Evolutionary conservation across 2,797 vertebrate species (phyloP), one percentile per base, ranked within the genome.

Genomic region (Hyperoplus lanceolatus): DNA sequence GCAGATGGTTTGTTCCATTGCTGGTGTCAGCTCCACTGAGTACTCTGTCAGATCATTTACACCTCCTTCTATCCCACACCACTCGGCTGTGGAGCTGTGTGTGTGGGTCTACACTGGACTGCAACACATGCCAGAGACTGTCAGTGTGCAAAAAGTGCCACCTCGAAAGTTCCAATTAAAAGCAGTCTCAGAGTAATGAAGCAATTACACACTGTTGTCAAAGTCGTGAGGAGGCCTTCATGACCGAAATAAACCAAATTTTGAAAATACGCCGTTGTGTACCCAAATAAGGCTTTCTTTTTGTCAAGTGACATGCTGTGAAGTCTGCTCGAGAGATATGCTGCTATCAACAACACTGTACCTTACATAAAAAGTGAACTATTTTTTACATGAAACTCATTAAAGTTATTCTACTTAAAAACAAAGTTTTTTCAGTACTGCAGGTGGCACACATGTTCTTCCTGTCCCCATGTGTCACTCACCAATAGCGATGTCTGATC

Each of bases 401-500:
- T 21, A 21, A 21, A 21, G 21, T 81, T 63, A 78, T 85, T 68
- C 38, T 51, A 56, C 43, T 45, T 69, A 65, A 21, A 49, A 45
- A 62, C 29, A 42, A 3, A 69, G 38, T 73, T 49, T 21, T 29
- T 67, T 69, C 16, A 39, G 4, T 55, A 60, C 56, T 80, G 16
- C 69, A 60, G 39, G 41, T 60, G 67, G 14, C 55, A 18, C 18
- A 41, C 6, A 55, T 63, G n/a, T 53, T 72, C 41, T 50, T 18
- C 36, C 41, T 41, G 15, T 51, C 16, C 60, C 18, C 29, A 0
- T 66, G 64, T 77, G 48, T 38, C 61, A 70, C 93, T 94, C 85
- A 96, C 95, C 95, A 15, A 91, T 66, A 51, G 97, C 95, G 3
- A 97, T 89, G 84, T 98, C 97, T 0, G 92, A 86, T 57, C 97